A percentile compares a stretch with the other conserved stretches of the same genome.
Conservation (phyloP, 2,797 vertebrate genomes). For the Monodelphis domestica region DNA sequence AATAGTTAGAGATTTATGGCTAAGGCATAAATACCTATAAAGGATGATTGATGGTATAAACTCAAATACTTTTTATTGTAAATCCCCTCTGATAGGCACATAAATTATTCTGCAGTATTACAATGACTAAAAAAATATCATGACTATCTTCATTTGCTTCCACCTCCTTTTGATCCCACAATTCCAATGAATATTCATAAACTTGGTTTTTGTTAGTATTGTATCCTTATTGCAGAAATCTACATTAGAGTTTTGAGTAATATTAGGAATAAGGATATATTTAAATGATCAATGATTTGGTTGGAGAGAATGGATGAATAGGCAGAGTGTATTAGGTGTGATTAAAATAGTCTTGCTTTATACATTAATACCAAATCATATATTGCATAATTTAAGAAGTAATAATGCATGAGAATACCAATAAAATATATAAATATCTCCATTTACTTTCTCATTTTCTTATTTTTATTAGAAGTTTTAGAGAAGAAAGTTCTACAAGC, state of each 20-base stretch:
- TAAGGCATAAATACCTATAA: conserved; percentile 34
- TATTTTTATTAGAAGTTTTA: neutral
- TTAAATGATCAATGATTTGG: neutral
- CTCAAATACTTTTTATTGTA: conserved; percentile 14
- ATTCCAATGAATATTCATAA: neutral
- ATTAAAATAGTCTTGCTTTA: neutral
- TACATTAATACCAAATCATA: neutral
- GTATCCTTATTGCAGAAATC: neutral
- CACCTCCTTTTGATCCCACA: neutral
- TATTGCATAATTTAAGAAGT: neutral
- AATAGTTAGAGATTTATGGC: conserved; percentile 53
- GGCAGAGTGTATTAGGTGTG: neutral
- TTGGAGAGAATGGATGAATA: neutral
- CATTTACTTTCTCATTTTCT: neutral
- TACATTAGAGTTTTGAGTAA: neutral
- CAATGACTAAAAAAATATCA: neutral
- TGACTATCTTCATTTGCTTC: neutral
- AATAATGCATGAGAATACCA: neutral
- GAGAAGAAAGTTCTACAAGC: neutral
- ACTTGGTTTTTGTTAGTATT: neutral
- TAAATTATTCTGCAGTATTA: neutral
- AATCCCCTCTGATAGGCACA: neutral
- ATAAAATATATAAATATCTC: neutral
- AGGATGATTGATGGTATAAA: conserved; percentile 45
- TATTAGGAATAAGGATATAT: neutral